phyloP scores from a whole-genome alignment of 2,797 vertebrate genomes.

The Microctenopoma stevenorrisi region DNA sequence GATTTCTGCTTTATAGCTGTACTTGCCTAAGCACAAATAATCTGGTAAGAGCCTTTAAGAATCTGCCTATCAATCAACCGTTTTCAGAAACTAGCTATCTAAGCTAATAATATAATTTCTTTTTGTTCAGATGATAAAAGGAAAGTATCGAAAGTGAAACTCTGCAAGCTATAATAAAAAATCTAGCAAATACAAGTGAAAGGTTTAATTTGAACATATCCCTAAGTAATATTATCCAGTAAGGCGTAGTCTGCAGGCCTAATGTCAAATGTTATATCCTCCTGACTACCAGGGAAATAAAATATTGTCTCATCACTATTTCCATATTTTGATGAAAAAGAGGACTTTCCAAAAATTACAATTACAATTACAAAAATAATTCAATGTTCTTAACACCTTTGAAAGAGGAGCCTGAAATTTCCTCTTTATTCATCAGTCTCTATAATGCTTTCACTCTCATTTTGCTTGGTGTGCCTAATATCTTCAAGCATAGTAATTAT shows the following conservation, averaged over 20 bases:
- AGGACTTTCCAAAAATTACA: too few relatives aligned
- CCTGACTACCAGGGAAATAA: too few relatives aligned
- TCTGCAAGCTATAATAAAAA: background rate
- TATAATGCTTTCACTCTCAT: slow-evolving; percentile 12
- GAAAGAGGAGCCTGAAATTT: background rate
- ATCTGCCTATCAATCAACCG: background rate
- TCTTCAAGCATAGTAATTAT: slow-evolving; percentile 10
- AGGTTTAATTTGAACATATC: too few relatives aligned
- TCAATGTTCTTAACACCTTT: too few relatives aligned
- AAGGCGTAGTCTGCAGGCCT: too few relatives aligned
- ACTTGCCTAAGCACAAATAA: background rate
- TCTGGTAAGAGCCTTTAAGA: background rate
- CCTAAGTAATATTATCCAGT: background rate
- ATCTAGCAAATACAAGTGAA: too few relatives aligned
- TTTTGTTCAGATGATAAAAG: background rate
- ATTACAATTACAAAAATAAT: too few relatives aligned
- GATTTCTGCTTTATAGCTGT: background rate
- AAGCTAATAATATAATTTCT: background rate
- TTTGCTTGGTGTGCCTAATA: slow-evolving; percentile 46
- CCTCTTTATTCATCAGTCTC: slow-evolving; percentile 43
- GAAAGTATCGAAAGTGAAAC: background rate
- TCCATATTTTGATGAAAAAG: too few relatives aligned
- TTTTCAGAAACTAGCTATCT: background rate
- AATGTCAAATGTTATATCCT: too few relatives aligned
- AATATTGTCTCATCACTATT: too few relatives aligned